phyloP scores from a whole-genome alignment of 2,888 invertebrate genomes.

The Apodemia mormo region DNA sequence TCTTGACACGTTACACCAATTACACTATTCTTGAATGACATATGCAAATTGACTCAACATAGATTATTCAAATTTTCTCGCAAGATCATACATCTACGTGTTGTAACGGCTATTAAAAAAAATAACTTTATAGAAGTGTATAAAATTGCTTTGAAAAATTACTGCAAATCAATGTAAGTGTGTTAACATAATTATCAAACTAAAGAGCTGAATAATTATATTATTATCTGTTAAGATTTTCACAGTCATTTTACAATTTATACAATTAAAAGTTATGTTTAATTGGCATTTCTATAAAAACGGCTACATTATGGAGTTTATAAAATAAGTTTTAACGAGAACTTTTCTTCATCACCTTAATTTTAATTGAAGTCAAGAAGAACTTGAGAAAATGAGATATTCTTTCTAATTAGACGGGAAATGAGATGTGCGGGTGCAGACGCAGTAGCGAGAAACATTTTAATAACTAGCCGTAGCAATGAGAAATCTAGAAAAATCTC shows the following conservation, averaged over 20 bases:
- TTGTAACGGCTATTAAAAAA: too few species aligned
- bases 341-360: constrained; percentile 18
- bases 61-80: too few species aligned
- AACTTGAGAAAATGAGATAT: constrained; percentile 24
- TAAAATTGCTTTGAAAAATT: too few species aligned
- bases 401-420: constrained; percentile 25
- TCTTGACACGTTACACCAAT: too few species aligned
- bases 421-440: constrained; percentile 16
- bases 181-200: too few species aligned
- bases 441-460: constrained; percentile 15
- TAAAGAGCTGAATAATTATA: too few species aligned
- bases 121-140: too few species aligned
- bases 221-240: too few species aligned
- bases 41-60: too few species aligned
- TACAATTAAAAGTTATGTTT: neutral
- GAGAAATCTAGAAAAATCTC: constrained; percentile 7
- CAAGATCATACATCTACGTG: too few species aligned
- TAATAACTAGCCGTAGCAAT: constrained; percentile 10
- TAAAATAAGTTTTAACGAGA: constrained; percentile 17
- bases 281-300: neutral
- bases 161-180: too few species aligned
- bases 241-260: neutral
- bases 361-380: constrained; percentile 22
- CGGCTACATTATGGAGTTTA: neutral
- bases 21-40: too few species aligned